A percentile compares a stretch with the other conserved stretches of the same genome.
Evolutionary conservation across 1,140 invertebrate species (phyloP).

Genomic region (Homarus americanus): DNA sequence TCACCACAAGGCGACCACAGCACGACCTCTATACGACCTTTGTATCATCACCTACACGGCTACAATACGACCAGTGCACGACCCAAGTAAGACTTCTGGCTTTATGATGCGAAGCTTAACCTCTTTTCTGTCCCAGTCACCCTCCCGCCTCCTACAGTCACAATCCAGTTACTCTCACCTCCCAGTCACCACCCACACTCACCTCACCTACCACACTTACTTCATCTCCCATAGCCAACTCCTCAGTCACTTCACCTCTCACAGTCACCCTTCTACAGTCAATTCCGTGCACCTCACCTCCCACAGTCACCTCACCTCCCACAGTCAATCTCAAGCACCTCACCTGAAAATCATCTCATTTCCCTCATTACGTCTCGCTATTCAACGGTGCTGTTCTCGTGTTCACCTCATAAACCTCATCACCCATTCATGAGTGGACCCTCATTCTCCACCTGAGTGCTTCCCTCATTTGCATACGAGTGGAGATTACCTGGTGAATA

Average conservation of each 20-base stretch:
- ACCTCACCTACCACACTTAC: too few species aligned
- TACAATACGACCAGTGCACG: too few species aligned
- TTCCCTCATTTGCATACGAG: not conserved
- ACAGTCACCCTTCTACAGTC: not conserved
- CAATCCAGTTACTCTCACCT: too few species aligned
- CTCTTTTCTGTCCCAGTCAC: not conserved
- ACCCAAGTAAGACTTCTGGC: too few species aligned
- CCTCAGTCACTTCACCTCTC: not conserved
- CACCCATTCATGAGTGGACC: not conserved
- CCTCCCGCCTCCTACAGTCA: too few species aligned
- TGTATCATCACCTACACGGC: too few species aligned
- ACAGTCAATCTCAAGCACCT: not conserved
- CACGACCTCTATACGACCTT: too few species aligned
- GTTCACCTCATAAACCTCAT: not conserved
- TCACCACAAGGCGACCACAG: too few species aligned
- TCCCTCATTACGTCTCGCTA: not conserved
- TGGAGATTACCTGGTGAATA: not conserved
- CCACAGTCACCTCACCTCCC: not conserved
- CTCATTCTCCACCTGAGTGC: not conserved
- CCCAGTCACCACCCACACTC: too few species aligned
- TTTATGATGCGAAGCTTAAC: too few species aligned
- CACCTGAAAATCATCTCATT: not conserved
- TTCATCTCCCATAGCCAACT: too few species aligned
- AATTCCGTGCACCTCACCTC: not conserved
- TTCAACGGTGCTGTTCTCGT: not conserved